These are phyloP conservation scores for Dolomedes plantarius DNA, from an alignment of 2,888 invertebrate genomes.

Conservation along the genomic window DNA sequence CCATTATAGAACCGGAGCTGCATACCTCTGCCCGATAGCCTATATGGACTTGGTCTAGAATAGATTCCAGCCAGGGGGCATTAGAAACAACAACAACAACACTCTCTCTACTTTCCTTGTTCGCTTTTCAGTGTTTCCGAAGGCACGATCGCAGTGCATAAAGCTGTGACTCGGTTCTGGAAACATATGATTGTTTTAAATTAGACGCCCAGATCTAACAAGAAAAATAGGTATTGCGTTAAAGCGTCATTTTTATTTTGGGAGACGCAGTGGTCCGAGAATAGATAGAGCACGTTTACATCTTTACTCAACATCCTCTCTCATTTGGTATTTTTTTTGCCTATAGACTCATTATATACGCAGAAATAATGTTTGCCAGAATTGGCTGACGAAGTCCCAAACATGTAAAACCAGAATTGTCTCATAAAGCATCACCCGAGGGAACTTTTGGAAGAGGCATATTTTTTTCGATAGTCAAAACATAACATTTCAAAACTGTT, in stretches of 20 bases:
- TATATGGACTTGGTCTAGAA: too few species aligned
- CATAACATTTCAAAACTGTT: too few species aligned
- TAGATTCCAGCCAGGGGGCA: too few species aligned
- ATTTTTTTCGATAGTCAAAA: constrained; percentile 19
- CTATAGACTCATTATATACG: constrained; percentile 1
- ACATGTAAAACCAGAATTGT: neutral
- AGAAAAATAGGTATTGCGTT: neutral
- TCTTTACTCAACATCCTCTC: neutral
- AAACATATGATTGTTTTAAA: constrained; percentile 20
- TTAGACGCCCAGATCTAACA: neutral
- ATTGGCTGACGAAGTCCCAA: too few species aligned
- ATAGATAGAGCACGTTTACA: too few species aligned
- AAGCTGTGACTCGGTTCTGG: neutral
- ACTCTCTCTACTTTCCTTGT: neutral
- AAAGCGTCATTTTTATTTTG: constrained; percentile 5
- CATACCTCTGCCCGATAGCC: too few species aligned
- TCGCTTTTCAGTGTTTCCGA: constrained; percentile 12
- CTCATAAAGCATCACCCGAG: constrained; percentile 2
- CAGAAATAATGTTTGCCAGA: too few species aligned
- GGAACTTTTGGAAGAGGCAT: constrained; percentile 10
- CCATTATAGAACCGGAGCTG: too few species aligned
- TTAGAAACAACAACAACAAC: too few species aligned
- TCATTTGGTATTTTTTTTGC: neutral
- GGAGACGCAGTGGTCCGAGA: neutral
- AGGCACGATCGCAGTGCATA: constrained; percentile 21